phyloP scores from a whole-genome alignment of 2,888 invertebrate species.

The Drosophila histrio region DNA sequence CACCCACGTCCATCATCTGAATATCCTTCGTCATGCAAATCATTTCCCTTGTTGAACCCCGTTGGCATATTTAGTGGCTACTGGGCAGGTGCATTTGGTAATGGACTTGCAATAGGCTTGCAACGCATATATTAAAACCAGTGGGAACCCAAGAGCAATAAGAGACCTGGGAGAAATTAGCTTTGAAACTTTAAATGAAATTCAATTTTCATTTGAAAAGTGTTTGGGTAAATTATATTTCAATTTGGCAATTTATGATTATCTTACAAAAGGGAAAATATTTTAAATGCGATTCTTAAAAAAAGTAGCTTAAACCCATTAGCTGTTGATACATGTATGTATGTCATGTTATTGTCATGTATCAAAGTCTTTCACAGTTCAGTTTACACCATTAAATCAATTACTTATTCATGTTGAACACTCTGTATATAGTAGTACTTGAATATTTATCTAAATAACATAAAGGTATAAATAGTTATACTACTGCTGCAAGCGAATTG shows the following conservation, averaged over 20 bases:
- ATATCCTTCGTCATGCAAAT: conserved; percentile 61
- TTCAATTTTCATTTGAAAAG: conserved; percentile 9
- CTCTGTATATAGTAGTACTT: not conserved
- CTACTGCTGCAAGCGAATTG: not conserved
- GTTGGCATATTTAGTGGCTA: conserved; percentile 60
- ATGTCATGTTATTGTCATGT: too few relatives aligned
- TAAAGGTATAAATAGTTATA: conserved; percentile 18
- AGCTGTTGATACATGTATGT: too few relatives aligned
- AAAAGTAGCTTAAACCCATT: too few relatives aligned
- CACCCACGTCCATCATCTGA: conserved; percentile 26
- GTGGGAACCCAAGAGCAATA: not conserved
- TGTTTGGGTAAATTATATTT: not conserved
- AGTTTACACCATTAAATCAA: conserved; percentile 14
- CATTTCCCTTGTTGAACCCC: conserved; percentile 36
- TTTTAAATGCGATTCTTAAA: too few relatives aligned
- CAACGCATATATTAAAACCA: conserved; percentile 31
- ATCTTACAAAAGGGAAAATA: not conserved
- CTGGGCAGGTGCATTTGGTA: conserved; percentile 51
- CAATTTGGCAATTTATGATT: not conserved
- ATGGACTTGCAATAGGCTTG: conserved; percentile 56
- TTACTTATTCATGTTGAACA: conserved; percentile 17
- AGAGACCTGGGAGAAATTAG: conserved; percentile 19
- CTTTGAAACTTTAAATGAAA: conserved; percentile 10
- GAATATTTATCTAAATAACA: conserved; percentile 34
- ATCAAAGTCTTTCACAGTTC: not conserved